phyloP scores from a whole-genome alignment of 2,113 vertebrate genomes.

The Ifrita kowaldi region DNA sequence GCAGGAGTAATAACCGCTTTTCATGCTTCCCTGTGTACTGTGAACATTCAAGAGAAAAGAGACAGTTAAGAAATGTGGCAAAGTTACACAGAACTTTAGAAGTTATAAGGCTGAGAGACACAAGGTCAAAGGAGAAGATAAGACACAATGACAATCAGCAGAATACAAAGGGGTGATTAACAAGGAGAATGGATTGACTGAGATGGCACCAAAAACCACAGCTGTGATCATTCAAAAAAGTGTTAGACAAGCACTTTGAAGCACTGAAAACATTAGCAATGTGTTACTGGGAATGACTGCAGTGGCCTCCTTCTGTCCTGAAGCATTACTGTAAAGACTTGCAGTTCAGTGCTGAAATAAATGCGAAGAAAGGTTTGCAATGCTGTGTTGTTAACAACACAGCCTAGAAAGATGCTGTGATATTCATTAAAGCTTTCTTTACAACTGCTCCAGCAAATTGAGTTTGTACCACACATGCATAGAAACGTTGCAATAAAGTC shows the following conservation, averaged over 20 bases:
- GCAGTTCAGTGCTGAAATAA: not conserved
- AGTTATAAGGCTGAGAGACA: not conserved
- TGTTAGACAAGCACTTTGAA: not conserved
- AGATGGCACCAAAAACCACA: not conserved
- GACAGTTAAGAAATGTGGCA: not conserved
- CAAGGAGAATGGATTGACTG: not conserved
- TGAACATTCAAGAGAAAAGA: not conserved
- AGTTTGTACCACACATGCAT: not conserved
- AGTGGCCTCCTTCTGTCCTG: conserved; percentile 22
- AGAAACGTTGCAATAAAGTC: not conserved
- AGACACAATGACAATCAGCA: not conserved
- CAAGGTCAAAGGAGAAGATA: not conserved
- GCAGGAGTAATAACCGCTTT: not conserved
- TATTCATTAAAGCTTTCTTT: not conserved
- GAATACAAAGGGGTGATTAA: not conserved
- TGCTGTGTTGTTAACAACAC: not conserved
- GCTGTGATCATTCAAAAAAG: not conserved
- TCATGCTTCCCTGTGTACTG: not conserved
- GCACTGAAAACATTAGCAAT: not conserved
- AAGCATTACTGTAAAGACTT: not conserved
- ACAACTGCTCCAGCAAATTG: not conserved
- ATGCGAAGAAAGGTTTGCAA: not conserved
- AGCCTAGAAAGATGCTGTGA: not conserved
- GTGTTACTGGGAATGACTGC: not conserved
- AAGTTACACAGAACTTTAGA: not conserved